phyloP scores from a whole-genome alignment of 2,113 vertebrate genomes.

The Calcarius ornatus region DNA sequence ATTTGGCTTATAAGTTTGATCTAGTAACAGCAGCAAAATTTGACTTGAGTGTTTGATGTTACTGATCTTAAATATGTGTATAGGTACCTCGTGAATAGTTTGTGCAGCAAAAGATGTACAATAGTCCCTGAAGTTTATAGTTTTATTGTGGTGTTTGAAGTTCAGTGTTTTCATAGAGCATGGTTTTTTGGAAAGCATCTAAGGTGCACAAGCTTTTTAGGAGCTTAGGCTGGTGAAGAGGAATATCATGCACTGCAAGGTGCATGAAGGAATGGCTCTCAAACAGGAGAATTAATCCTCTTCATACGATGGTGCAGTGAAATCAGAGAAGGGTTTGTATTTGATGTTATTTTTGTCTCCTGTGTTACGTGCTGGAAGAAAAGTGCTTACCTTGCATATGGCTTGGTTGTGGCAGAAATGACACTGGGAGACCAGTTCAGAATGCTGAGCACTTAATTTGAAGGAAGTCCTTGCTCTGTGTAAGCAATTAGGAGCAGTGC shows the following conservation, averaged over 20 bases:
- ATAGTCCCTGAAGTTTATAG: not conserved
- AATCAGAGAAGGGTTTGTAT: not conserved
- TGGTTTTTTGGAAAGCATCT: not conserved
- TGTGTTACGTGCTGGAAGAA: not conserved
- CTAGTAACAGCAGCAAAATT: not conserved
- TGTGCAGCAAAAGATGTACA: not conserved
- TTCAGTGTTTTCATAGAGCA: not conserved
- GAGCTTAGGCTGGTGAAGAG: not conserved
- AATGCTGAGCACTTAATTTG: not conserved
- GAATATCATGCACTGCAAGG: not conserved
- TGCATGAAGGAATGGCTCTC: not conserved
- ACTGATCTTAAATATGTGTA: not conserved
- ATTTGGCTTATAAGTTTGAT: not conserved
- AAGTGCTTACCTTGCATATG: not conserved
- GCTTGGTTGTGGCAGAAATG: not conserved
- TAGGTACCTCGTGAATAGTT: not conserved
- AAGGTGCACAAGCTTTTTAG: not conserved
- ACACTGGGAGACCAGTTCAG: not conserved
- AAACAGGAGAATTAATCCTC: not conserved
- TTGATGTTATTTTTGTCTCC: not conserved
- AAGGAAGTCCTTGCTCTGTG: not conserved
- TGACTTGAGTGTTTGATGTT: not conserved
- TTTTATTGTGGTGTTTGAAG: not conserved
- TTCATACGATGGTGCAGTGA: not conserved
- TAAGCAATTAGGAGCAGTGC: not conserved